Percentiles rank a stretch among this genome's conserved stretches.
phyloP scores from a whole-genome alignment of 2,113 vertebrate species.

The Sander lucioperca region DNA sequence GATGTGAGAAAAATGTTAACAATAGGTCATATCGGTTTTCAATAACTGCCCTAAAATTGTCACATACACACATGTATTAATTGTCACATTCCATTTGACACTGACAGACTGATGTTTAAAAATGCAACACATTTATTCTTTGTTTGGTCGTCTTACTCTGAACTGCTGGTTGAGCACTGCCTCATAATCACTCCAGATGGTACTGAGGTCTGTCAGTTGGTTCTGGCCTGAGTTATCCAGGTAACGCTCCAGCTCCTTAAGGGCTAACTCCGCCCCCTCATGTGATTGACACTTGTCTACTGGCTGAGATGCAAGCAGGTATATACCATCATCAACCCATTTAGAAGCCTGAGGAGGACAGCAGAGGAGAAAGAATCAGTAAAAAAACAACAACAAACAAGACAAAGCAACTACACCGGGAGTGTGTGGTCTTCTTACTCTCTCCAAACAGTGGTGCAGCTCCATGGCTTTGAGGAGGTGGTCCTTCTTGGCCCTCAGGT shows the following conservation, averaged over 20 bases:
- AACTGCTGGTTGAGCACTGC: slow-evolving; percentile 90
- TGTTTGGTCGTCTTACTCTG: slow-evolving; percentile 80
- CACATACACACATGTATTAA: not conserved
- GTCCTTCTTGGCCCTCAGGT: slow-evolving; percentile 80
- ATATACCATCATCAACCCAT: slow-evolving; percentile 97
- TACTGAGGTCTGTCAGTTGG: slow-evolving; percentile 87
- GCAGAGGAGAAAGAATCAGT: not conserved
- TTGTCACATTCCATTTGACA: not conserved
- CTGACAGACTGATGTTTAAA: slow-evolving; percentile 6
- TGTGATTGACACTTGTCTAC: slow-evolving; percentile 98
- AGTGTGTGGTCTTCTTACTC: slow-evolving; percentile 79
- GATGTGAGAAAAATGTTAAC: not conserved
- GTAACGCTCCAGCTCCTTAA: slow-evolving; percentile 95
- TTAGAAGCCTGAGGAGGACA: slow-evolving; percentile 86
- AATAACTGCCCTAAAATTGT: not conserved
- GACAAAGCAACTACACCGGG: not conserved
- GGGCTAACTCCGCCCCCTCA: slow-evolving; percentile 94
- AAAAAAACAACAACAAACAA: not conserved
- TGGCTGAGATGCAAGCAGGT: slow-evolving; percentile 93
- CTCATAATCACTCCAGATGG: slow-evolving; percentile 89
- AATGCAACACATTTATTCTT: not conserved
- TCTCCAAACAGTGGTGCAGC: slow-evolving; percentile 90
- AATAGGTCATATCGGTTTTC: not conserved
- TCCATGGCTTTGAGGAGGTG: slow-evolving; percentile 90
- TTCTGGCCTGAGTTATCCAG: slow-evolving; percentile 87